Evolutionary conservation across 2,888 invertebrate genomes (phyloP).

Genomic region (Rhyacophila evoluta): DNA sequence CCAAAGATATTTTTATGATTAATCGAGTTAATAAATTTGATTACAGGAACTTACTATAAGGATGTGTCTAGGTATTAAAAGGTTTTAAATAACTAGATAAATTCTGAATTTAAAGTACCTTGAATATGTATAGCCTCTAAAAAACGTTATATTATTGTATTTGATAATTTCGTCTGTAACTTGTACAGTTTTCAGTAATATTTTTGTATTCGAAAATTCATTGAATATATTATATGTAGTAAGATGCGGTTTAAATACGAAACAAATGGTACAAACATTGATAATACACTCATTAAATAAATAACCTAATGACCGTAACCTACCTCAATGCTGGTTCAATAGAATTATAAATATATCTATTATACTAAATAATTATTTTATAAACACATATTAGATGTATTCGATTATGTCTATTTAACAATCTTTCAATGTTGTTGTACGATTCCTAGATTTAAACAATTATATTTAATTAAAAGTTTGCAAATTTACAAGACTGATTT

Average conservation of each 20-base stretch:
- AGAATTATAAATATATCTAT: constrained; percentile 33
- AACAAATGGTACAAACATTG: constrained; percentile 47
- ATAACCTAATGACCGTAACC: constrained; percentile 30
- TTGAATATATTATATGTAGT: constrained; percentile 27
- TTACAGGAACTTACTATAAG: constrained; percentile 13
- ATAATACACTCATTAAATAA: constrained; percentile 30
- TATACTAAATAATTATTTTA: constrained; percentile 26
- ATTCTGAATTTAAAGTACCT: constrained; percentile 28
- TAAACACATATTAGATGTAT: constrained; percentile 26
- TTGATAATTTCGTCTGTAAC: not conserved
- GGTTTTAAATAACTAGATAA: constrained; percentile 20
- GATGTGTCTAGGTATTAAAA: constrained; percentile 8
- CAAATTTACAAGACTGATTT: constrained; percentile 65
- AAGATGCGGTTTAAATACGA: constrained; percentile 13
- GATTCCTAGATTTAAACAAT: constrained; percentile 46
- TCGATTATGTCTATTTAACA: constrained; percentile 1
- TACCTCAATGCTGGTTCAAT: constrained; percentile 35
- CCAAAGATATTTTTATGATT: constrained; percentile 41
- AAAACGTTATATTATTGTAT: constrained; percentile 11
- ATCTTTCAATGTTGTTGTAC: constrained; percentile 56
- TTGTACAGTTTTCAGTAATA: constrained; percentile 37
- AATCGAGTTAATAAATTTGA: constrained; percentile 22
- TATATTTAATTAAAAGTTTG: constrained; percentile 52
- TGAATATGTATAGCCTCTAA: constrained; percentile 14
- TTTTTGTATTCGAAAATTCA: constrained; percentile 29